phyloP scores from a whole-genome alignment of 2,113 vertebrate species.

The Hippocampus comes region DNA sequence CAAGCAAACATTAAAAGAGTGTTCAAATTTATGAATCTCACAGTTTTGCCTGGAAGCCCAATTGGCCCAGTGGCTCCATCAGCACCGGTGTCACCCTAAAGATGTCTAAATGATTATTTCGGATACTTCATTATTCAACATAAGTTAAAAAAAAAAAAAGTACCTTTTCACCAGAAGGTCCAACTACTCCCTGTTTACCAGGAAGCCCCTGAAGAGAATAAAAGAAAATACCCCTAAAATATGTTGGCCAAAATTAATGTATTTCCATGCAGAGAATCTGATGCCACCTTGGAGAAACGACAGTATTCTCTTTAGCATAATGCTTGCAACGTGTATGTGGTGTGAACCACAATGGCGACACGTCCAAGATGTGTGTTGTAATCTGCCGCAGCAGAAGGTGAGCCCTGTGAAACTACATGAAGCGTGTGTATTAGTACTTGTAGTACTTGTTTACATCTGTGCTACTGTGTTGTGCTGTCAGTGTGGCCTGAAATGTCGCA shows the following conservation, averaged over 20 bases:
- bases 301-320: too few relatives aligned
- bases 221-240: not conserved
- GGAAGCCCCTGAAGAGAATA: constrained; percentile 68
- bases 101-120: not conserved
- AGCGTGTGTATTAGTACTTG: too few relatives aligned
- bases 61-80: constrained; percentile 64
- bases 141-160: constrained; percentile 17
- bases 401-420: too few relatives aligned
- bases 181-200: constrained; percentile 68
- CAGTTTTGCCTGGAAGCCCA: constrained; percentile 72
- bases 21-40: constrained; percentile 36
- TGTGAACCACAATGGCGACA: too few relatives aligned
- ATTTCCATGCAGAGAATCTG: too few relatives aligned
- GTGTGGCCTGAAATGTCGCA: too few relatives aligned
- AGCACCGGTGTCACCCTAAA: constrained; percentile 68
- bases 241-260: not conserved
- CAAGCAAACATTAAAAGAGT: not conserved
- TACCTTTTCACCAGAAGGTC: constrained; percentile 69
- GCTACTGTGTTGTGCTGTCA: too few relatives aligned
- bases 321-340: too few relatives aligned
- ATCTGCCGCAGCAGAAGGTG: too few relatives aligned
- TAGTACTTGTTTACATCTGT: too few relatives aligned
- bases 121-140: constrained; percentile 11
- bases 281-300: too few relatives aligned
- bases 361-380: too few relatives aligned